Evolutionary conservation across 2,113 vertebrate species (phyloP).

Genomic region (Barnardius zonarius): DNA sequence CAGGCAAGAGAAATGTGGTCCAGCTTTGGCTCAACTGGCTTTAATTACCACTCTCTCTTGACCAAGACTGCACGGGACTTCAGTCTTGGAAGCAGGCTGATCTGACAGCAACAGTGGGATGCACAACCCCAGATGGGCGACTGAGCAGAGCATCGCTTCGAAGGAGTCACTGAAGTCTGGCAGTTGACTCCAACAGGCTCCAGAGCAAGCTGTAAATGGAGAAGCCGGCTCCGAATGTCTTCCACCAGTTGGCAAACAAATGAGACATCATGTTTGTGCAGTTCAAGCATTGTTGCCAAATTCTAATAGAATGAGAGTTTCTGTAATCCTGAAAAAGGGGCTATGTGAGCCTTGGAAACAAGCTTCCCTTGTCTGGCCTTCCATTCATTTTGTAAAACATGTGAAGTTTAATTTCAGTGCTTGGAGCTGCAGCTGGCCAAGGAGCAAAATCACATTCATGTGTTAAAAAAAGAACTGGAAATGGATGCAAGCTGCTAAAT

Average conservation of each 20-base stretch:
- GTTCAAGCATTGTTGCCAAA: slow-evolving; percentile 32
- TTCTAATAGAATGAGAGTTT: slow-evolving; percentile 45
- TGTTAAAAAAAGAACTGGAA: slow-evolving; percentile 55
- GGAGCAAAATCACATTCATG: slow-evolving; percentile 41
- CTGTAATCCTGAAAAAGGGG: slow-evolving; percentile 33
- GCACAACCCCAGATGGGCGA: neutral
- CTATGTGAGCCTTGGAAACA: slow-evolving; percentile 53
- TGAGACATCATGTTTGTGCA: slow-evolving; percentile 35
- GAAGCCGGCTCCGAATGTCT: neutral
- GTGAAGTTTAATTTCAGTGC: slow-evolving; percentile 57
- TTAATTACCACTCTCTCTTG: neutral
- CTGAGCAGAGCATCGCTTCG: accelerated
- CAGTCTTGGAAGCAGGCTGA: accelerated
- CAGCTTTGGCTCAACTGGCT: neutral
- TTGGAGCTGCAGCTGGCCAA: slow-evolving; percentile 51
- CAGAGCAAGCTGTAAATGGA: neutral
- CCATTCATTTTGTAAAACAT: slow-evolving; percentile 59
- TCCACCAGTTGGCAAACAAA: slow-evolving; percentile 52
- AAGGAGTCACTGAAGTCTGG: neutral
- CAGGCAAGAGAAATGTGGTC: neutral
- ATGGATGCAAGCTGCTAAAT: slow-evolving; percentile 48
- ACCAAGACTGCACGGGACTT: neutral
- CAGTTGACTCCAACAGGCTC: neutral
- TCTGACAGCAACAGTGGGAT: accelerated
- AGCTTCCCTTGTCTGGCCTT: slow-evolving; percentile 58